Evolutionary conservation across 2,797 vertebrate genomes (phyloP), one percentile per base, ranked within the genome.

Genomic region (Pterois miles): DNA sequence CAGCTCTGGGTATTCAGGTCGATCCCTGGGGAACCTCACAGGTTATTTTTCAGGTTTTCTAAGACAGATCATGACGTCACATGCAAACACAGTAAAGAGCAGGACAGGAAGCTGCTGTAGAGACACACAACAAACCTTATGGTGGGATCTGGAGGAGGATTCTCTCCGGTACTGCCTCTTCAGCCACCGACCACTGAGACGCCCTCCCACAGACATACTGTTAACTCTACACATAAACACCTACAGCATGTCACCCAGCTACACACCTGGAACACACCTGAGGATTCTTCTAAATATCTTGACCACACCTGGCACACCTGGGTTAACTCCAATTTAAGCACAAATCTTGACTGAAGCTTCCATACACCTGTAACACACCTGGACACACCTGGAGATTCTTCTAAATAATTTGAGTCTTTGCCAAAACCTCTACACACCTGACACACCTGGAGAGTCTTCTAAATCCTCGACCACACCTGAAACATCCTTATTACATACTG

Each of bases 151-250:
- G 80, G 78, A 76, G 89, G 82, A 76, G 38, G 82, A 82, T 23
- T 88, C 88, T 80, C 87, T 93, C 84, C 92, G 92, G 83, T 90
- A 92, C 81, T 93, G 91, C 92, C 88, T 93, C 92, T 23, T 29
- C 57, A 89, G 75, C 94, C 95, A 95, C 76, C 82, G 92, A 71
- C 80, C 66, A 67, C 92, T 95, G 71, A 96, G 92, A 78, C 84
- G 88, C 73, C 93, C 91, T 64, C 92, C 91, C 59, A 88, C 66
- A 76, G 91, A 91, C 94, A 96, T 93, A 60, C 73, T 63, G 59
- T 34, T 0, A 2, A 16, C 23, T 12, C 76, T 65, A 6, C 23
- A 56, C 67, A 65, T 40, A 75, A 65, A 78, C 67, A 65, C 31
- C 48, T 63, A 34, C 18, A 64, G 20, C 54, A 5, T 7, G 4